phyloP scores from a whole-genome alignment of 2,888 invertebrate genomes.

The Pollenia angustigena region DNA sequence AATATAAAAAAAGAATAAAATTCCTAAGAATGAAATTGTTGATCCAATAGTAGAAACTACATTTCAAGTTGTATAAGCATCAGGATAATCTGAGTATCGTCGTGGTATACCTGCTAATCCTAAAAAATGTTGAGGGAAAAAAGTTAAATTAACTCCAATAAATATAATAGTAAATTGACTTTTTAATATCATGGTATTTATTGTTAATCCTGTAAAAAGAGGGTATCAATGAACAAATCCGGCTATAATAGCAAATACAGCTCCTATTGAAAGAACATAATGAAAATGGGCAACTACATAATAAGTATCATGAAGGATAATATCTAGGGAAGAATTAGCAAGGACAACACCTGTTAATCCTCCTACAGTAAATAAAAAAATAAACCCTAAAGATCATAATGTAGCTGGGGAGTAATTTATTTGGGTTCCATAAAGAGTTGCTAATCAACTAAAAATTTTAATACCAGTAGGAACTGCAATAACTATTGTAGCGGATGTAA shows the following conservation, averaged over 20 bases:
- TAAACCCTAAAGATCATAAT: constrained; percentile 90
- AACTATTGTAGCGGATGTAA: constrained; percentile 93
- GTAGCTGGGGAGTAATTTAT: constrained; percentile 86
- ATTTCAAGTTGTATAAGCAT: constrained; percentile 88
- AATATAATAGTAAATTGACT: constrained; percentile 90
- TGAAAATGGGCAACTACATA: constrained; percentile 94
- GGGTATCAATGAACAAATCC: constrained; percentile 90
- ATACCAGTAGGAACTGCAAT: constrained; percentile 94
- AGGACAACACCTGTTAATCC: constrained; percentile 88
- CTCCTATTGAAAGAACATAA: constrained; percentile 92
- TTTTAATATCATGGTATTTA: constrained; percentile 87
- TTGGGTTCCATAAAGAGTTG: constrained; percentile 88
- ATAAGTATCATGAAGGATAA: constrained; percentile 92
- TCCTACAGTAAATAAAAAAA: constrained; percentile 91
- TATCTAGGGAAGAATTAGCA: constrained; percentile 91
- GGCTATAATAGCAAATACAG: constrained; percentile 91
- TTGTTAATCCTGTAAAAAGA: constrained; percentile 87
- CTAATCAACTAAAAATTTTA: constrained; percentile 92
- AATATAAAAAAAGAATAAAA: constrained; percentile 87
- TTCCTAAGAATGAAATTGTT: constrained; percentile 86
- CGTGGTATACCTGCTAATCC: constrained; percentile 90
- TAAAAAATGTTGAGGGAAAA: constrained; percentile 92
- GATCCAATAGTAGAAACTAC: constrained; percentile 88
- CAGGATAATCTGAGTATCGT: constrained; percentile 90
- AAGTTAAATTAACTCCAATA: constrained; percentile 91